Conservation (phyloP, 2,113 vertebrate genomes). For the Crotalus viridis region DNA sequence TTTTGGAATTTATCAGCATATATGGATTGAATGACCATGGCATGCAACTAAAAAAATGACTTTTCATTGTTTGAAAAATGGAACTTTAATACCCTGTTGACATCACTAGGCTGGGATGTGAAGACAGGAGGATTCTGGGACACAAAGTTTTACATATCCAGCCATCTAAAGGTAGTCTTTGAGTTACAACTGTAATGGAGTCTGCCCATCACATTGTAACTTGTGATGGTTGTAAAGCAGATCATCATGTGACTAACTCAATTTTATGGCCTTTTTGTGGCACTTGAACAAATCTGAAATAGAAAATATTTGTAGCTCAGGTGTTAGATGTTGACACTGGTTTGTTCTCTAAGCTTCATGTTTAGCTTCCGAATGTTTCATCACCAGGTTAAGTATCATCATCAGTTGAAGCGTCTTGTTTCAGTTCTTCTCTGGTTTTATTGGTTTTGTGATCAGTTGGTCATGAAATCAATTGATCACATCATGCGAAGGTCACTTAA, state of each 20-base stretch:
- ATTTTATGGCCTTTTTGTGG: neutral
- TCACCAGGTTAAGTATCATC: neutral
- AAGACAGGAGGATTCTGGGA: neutral
- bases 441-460: neutral
- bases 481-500: neutral
- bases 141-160: neutral
- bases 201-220: neutral
- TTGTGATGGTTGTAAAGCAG: neutral
- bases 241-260: neutral
- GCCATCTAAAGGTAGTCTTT: neutral
- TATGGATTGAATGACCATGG: neutral
- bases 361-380: neutral
- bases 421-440: neutral
- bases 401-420: neutral
- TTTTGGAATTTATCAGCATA: neutral
- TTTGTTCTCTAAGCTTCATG: neutral
- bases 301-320: neutral
- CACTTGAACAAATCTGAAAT: neutral
- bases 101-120: neutral
- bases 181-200: neutral
- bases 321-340: neutral
- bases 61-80: neutral
- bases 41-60: neutral
- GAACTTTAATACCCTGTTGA: neutral
- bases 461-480: neutral